These are phyloP conservation scores for Hassar affinis DNA, from an alignment of 2,113 vertebrate species.

Conservation along the genomic window DNA sequence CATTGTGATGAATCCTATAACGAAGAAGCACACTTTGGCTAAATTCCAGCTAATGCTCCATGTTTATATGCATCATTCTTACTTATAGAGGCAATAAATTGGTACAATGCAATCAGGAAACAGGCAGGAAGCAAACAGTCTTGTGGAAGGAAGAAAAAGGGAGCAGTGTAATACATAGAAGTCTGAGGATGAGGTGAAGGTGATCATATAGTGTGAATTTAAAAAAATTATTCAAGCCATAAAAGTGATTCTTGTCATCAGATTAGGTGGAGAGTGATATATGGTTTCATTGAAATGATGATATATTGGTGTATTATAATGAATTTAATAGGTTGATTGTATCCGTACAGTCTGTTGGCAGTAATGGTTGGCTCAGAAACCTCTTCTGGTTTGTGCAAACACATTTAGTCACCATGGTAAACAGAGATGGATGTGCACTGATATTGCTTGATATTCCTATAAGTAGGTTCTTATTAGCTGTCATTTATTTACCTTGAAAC, in stretches of 20 bases:
- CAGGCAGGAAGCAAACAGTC: slow-evolving; percentile 14
- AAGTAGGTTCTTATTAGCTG: slow-evolving; percentile 21
- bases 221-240: slow-evolving; percentile 49
- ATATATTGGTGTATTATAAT: slow-evolving; percentile 41
- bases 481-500: slow-evolving; percentile 10
- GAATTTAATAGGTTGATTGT: slow-evolving; percentile 19
- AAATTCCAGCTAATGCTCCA: slow-evolving; percentile 31
- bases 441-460: slow-evolving; percentile 2
- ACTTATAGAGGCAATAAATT: slow-evolving; percentile 39
- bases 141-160: slow-evolving; percentile 6
- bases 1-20: slow-evolving; percentile 47
- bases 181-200: slow-evolving; percentile 27
- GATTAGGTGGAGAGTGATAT: slow-evolving; percentile 47
- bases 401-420: slow-evolving; percentile 26
- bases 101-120: slow-evolving; percentile 30
- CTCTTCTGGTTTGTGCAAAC: slow-evolving; percentile 12
- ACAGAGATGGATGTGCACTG: slow-evolving; percentile 42
- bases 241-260: slow-evolving; percentile 55
- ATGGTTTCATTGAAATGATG: slow-evolving; percentile 16
- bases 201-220: slow-evolving; percentile 45
- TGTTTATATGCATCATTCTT: slow-evolving; percentile 29
- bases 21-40: slow-evolving; percentile 25
- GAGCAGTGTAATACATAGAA: slow-evolving; percentile 5
- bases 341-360: slow-evolving; percentile 22
- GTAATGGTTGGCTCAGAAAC: not conserved